These are phyloP conservation scores for Melanerpes aurifrons DNA, from an alignment of 2,113 vertebrate genomes.

Conservation along the genomic window DNA sequence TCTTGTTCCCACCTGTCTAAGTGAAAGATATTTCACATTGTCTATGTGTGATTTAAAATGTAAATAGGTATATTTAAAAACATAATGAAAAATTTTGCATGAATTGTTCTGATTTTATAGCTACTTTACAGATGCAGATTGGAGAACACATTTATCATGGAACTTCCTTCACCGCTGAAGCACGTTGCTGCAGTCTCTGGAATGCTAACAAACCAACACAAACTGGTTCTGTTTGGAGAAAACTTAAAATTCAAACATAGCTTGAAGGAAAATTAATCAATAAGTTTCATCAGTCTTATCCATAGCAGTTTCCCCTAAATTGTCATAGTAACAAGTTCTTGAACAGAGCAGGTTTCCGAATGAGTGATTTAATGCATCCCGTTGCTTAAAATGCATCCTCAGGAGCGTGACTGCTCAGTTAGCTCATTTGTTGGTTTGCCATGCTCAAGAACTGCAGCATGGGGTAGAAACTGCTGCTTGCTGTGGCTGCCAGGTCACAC, in stretches of 20 bases:
- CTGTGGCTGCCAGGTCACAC: background rate
- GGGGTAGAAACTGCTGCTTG: background rate
- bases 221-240: slow-evolving; percentile 56
- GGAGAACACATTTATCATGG: slow-evolving; percentile 79
- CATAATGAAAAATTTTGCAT: slow-evolving; percentile 79
- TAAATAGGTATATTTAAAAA: slow-evolving; percentile 85
- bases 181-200: slow-evolving; percentile 61
- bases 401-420: background rate
- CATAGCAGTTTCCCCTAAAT: slow-evolving; percentile 54
- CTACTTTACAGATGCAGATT: slow-evolving; percentile 77
- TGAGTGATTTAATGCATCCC: slow-evolving; percentile 33
- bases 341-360: slow-evolving; percentile 40
- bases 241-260: slow-evolving; percentile 73
- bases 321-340: slow-evolving; percentile 67
- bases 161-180: slow-evolving; percentile 71
- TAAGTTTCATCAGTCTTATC: slow-evolving; percentile 58
- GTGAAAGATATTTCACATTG: slow-evolving; percentile 81
- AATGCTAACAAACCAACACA: slow-evolving; percentile 70
- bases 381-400: background rate
- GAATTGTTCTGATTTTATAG: slow-evolving; percentile 82
- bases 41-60: slow-evolving; percentile 83
- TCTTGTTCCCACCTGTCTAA: slow-evolving; percentile 81
- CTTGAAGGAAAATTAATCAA: slow-evolving; percentile 71
- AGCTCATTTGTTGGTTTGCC: background rate
- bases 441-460: accelerated